Evolutionary conservation across 2,888 invertebrate genomes (phyloP).

Genomic region (Strigamia maritima): DNA sequence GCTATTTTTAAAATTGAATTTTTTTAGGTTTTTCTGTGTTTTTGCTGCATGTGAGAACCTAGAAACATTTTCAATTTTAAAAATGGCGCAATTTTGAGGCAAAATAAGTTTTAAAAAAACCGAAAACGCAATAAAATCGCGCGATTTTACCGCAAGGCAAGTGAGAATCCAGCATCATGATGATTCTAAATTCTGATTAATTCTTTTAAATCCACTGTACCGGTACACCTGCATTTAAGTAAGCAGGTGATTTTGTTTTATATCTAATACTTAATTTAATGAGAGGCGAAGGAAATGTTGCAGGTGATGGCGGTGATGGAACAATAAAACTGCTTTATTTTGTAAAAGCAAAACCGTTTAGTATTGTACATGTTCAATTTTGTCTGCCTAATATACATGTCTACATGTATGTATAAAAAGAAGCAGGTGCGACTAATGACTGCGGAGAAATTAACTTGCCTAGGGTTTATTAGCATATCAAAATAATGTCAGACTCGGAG

Average conservation of each 20-base stretch:
- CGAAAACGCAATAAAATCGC: too few species aligned
- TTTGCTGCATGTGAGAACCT: too few species aligned
- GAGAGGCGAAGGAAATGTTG: background rate
- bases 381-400: background rate
- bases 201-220: too few species aligned
- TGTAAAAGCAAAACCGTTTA: background rate
- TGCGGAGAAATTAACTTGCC: conserved; percentile 21
- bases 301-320: background rate
- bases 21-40: too few species aligned
- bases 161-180: too few species aligned
- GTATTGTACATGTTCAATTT: background rate
- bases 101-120: too few species aligned
- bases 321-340: background rate
- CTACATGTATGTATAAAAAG: background rate
- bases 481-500: background rate
- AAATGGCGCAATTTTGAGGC: too few species aligned
- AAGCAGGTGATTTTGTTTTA: background rate
- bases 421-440: conserved; percentile 20
- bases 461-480: conserved; percentile 15
- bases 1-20: too few species aligned
- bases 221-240: background rate
- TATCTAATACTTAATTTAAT: background rate
- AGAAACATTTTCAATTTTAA: too few species aligned
- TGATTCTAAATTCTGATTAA: too few species aligned
- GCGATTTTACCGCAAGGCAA: too few species aligned